Evolutionary conservation across 2,113 vertebrate genomes (phyloP).

Genomic region (Cebus imitator): DNA sequence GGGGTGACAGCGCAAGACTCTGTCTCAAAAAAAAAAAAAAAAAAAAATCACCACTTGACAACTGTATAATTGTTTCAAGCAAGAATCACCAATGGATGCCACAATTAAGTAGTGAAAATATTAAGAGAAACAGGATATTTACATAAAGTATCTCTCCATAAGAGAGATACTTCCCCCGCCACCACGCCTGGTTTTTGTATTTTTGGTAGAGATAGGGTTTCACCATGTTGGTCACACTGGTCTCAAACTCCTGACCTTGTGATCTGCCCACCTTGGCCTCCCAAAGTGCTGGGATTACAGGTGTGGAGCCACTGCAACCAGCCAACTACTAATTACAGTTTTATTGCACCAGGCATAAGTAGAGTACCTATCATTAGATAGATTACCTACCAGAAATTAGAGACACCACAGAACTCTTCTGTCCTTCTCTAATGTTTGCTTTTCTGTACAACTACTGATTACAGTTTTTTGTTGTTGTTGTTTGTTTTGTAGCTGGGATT

Average conservation of each 20-base stretch:
- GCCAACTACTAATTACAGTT: too few relatives aligned
- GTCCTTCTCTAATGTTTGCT: neutral
- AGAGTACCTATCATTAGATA: neutral
- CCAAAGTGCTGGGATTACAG: too few relatives aligned
- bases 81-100: neutral
- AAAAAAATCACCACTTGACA: neutral
- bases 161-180: too few relatives aligned
- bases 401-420: neutral
- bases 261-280: too few relatives aligned
- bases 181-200: too few relatives aligned
- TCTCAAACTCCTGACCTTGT: too few relatives aligned
- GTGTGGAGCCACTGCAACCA: too few relatives aligned
- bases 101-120: neutral
- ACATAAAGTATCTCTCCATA: neutral
- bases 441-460: too few relatives aligned
- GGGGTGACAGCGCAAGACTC: too few relatives aligned
- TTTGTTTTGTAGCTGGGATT: too few relatives aligned
- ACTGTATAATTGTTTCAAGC: neutral
- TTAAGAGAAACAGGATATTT: neutral
- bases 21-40: neutral
- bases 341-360: neutral
- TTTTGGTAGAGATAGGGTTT: too few relatives aligned
- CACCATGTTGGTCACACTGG: too few relatives aligned
- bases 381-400: neutral
- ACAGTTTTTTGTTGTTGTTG: neutral